phyloP scores from a whole-genome alignment of 2,888 invertebrate species.

The Cetonia aurata region DNA sequence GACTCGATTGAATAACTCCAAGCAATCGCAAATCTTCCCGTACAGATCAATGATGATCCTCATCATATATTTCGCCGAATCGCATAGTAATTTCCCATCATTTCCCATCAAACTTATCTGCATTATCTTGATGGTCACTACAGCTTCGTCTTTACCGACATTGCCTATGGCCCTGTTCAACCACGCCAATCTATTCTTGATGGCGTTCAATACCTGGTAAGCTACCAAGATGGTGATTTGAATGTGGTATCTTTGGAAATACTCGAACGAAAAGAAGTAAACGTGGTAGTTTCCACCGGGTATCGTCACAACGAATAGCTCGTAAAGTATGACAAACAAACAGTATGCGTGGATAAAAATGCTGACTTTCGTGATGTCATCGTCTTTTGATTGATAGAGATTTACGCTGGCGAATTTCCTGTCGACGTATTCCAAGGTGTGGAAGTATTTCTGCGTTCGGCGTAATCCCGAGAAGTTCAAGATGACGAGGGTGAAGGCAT shows the following conservation, averaged over 20 bases:
- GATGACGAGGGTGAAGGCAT: not conserved
- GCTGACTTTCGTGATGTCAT: not conserved
- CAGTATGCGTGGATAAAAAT: conserved; percentile 4
- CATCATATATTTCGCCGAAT: no score
- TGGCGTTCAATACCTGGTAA: not conserved
- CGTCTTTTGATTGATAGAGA: not conserved
- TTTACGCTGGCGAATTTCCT: not conserved
- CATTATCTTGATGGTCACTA: not conserved
- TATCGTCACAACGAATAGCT: conserved; percentile 1
- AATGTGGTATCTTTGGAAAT: conserved; percentile 27
- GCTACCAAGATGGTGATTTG: conserved; percentile 19
- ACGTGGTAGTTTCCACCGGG: not conserved
- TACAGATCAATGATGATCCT: not conserved
- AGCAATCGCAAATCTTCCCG: conserved; percentile 13
- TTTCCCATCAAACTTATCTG: no score
- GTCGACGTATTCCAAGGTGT: not conserved
- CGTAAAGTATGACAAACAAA: conserved; percentile 14
- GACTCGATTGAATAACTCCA: conserved; percentile 14
- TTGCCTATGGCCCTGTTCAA: not conserved
- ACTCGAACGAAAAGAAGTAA: conserved; percentile 14
- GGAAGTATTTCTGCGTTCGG: not conserved
- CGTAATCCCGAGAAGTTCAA: not conserved
- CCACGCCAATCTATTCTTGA: conserved; percentile 6
- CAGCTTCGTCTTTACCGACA: not conserved
- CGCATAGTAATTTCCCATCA: no score